Base-by-base conservation (phyloP, 1,140 invertebrate species). In the Heliconius himera region DNA sequence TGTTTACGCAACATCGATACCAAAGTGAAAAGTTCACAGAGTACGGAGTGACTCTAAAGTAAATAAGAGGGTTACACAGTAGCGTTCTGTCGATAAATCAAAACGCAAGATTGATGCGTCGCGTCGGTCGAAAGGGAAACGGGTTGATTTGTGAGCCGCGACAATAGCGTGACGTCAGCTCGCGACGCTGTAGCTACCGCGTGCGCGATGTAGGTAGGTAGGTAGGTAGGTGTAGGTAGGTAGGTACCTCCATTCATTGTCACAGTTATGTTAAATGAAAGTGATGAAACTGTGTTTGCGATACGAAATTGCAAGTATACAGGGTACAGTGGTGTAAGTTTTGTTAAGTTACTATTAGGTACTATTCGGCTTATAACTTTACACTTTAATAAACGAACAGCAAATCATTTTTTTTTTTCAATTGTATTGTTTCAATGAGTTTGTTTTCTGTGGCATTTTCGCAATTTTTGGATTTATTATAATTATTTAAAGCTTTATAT, bases 41-140 rank as follows among this genome's bases (percentile, higher is more conserved):
- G 13, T 29, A 66, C 60, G 22, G 60, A 60, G 66, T 56, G 51
- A 29, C 51, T 73, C 54, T 84, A 81, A 74, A 84, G 85, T 88
- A 86, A 88, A 88, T 87, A 85, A 88, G 85, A 80, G 83, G 79
- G 80, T 81, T 83, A 83, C 87, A 87, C 87, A 72, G 29, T 72
- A 8, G 70, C 36, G 9, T 89, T 87, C 84, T 46, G 75, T 73
- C 75, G 70, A 81, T 81, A 77, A 81, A 77, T 81, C 76, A 81
- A 77, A 74, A 41, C 49, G 71, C 76, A 77, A 81, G 79, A 81
- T 81, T 77, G 76, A 81, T 81, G 76, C 76, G 75, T 66, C 71
- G 71, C 76, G 72, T 51, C 72, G 71, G 71, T 71, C 51, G 72
- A 81, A 77, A 81, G 79, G 76, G 79, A 81, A 81, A 81, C 71